Conservation (phyloP, 1,140 invertebrate genomes). For the Cyclargus thomasi region DNA sequence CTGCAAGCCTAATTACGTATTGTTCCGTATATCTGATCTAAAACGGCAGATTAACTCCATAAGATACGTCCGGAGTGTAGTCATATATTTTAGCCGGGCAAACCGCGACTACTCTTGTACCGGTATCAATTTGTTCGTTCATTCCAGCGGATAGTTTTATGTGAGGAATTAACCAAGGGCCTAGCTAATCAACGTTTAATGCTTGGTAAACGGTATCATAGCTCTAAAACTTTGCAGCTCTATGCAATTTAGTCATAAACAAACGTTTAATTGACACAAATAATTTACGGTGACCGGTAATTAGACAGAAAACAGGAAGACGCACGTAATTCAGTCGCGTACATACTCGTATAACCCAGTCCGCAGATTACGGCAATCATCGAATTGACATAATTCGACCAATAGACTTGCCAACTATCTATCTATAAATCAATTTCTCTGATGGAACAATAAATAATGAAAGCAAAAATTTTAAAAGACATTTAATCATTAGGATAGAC, state of each 20-base stretch:
- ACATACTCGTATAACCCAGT: too few species aligned
- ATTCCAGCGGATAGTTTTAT: not conserved
- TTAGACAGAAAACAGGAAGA: not conserved
- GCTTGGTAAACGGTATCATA: not conserved
- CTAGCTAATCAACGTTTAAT: not conserved
- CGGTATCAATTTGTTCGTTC: slow-evolving; percentile 4
- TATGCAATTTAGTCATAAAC: not conserved
- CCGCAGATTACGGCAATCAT: too few species aligned
- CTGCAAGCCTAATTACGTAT: slow-evolving; percentile 15
- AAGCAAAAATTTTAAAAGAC: not conserved
- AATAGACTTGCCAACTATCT: too few species aligned
- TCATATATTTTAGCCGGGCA: slow-evolving; percentile 5
- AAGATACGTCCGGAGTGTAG: slow-evolving; percentile 12
- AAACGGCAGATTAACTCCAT: slow-evolving; percentile 11
- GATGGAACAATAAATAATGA: not conserved
- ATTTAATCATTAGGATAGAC: not conserved
- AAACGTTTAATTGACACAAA: not conserved
- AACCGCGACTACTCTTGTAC: not conserved
- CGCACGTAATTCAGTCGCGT: too few species aligned
- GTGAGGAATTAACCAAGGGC: not conserved
- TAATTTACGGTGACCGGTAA: not conserved
- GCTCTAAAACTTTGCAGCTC: not conserved
- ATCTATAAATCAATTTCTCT: too few species aligned
- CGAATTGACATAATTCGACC: too few species aligned
- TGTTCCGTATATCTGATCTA: slow-evolving; percentile 14